A percentile compares a stretch with the other conserved stretches of the same genome.
Conservation (phyloP, 1,140 invertebrate species). For the Drosophila micromelanica region DNA sequence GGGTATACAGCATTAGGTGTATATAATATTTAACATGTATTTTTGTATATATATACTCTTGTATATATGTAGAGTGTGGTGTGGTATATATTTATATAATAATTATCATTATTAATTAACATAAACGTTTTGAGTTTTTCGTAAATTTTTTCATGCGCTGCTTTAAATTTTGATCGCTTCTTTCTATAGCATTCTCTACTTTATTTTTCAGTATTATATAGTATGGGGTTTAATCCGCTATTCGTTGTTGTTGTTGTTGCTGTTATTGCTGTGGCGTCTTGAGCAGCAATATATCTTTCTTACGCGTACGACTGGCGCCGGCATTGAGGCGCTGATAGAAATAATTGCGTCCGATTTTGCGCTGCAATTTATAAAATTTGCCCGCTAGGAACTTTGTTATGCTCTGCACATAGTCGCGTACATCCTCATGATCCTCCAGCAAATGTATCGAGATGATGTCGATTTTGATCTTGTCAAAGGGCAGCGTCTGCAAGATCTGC, state of each 20-base stretch:
- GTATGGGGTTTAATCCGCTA: not conserved
- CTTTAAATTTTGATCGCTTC: slow-evolving; percentile 10
- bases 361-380: slow-evolving; percentile 81
- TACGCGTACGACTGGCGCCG: slow-evolving; percentile 74
- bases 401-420: slow-evolving; percentile 72
- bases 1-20: slow-evolving; percentile 58
- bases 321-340: slow-evolving; percentile 81
- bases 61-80: slow-evolving; percentile 29
- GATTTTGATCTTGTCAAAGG: slow-evolving; percentile 85
- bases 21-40: slow-evolving; percentile 64
- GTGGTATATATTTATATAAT: slow-evolving; percentile 36
- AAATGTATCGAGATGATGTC: slow-evolving; percentile 85
- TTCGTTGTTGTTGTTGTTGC: slow-evolving; percentile 52
- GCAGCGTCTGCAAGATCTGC: slow-evolving; percentile 85
- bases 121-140: slow-evolving; percentile 63
- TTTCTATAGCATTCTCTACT: slow-evolving; percentile 25
- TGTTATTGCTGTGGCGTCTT: slow-evolving; percentile 72
- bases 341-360: slow-evolving; percentile 79
- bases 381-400: slow-evolving; percentile 80
- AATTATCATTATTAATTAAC: slow-evolving; percentile 73
- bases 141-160: slow-evolving; percentile 21
- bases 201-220: slow-evolving; percentile 39
- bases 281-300: slow-evolving; percentile 81
- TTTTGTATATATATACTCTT: slow-evolving; percentile 20
- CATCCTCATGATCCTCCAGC: slow-evolving; percentile 79